Base-by-base conservation (phyloP, 92 coral and sea anemone species). In the Porites rus region DNA sequence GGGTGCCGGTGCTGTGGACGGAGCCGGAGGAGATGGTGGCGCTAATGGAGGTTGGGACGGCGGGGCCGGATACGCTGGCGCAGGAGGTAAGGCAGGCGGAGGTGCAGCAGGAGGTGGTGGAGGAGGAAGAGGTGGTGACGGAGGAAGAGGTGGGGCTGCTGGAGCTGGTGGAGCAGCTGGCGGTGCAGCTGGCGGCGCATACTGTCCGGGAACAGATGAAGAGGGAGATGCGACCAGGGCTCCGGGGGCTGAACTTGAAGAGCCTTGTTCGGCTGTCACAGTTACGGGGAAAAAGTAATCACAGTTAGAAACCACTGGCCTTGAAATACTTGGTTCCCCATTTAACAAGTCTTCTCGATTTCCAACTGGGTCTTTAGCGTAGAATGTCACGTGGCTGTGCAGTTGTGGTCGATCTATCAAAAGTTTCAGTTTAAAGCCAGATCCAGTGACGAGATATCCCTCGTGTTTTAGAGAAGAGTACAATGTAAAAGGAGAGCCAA, bases 301-400 rank as follows among this genome's bases (percentile, higher is more conserved):
- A 20, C 90, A 90, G 50, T 53, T 50, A 7, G 61, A 67, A 46
- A 66, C 82, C 38, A 87, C 86, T 18, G 79, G 71, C 17, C 72
- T 77, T 14, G 73, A 54, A 22, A 90, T 81, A 4, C 51, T 68
- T 14, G 61, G 53, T 22, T 22, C 52, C 25, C 93, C 93, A 71
- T 83, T 69, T 10, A 90, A 62, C 43, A 86, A 77, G 19, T 86
- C 64, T 22, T 20, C 43, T 6, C 75, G 11, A 38, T 76, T 80
- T 53, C 83, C 79, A 12, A 21, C 75, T 0, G 88, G 88, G 74
- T 90, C 93, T 22, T 62, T 51, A 10, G 87, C 93, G 65, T 18
- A 6, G 62, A 90, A 86, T n/a, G 69, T 76, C 65, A 90, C 93
- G 24, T 72, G 74, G 12, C 84, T 83, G 43, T 90, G 93, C 43